A percentile compares a stretch with the other conserved stretches of the same genome.
Conservation (phyloP, 2,888 invertebrate genomes). For the Bembecia ichneumoniformis region DNA sequence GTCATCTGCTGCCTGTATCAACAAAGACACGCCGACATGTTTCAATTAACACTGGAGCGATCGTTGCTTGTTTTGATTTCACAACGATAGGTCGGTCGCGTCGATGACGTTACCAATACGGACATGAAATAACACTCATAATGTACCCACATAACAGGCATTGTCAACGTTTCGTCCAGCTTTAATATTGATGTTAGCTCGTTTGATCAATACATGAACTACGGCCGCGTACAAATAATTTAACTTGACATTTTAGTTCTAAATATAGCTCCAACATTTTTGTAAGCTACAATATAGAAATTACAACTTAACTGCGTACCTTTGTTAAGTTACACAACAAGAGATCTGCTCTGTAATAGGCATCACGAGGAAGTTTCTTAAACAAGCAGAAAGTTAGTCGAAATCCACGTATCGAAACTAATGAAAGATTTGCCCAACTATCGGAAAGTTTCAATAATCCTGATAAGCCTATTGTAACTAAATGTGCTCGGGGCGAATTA, state of each 20-base stretch:
- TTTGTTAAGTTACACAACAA: conserved; percentile 9
- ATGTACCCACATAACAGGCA: too few relatives aligned
- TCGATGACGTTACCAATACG: background rate
- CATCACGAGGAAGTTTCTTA: conserved; percentile 31
- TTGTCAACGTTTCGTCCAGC: too few relatives aligned
- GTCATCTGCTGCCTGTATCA: conserved; percentile 34
- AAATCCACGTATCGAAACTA: conserved; percentile 45
- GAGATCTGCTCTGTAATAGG: conserved; percentile 27
- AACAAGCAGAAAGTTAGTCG: conserved; percentile 33
- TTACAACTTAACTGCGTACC: background rate
- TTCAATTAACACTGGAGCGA: conserved; percentile 22
- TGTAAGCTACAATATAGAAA: background rate
- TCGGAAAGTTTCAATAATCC: conserved; percentile 54
- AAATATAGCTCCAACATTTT: background rate
- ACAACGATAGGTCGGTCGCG: background rate
- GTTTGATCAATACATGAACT: too few relatives aligned
- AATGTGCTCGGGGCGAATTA: background rate
- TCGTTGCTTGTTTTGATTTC: background rate
- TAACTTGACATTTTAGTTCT: background rate
- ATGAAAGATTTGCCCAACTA: conserved; percentile 50
- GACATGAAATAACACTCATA: too few relatives aligned
- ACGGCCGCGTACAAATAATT: background rate
- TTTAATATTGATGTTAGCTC: too few relatives aligned
- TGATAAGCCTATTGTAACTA: conserved; percentile 45
- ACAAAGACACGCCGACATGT: conserved; percentile 36